phyloP scores from a whole-genome alignment of 1,140 invertebrate species.

The Leptoteleia sp. region DNA sequence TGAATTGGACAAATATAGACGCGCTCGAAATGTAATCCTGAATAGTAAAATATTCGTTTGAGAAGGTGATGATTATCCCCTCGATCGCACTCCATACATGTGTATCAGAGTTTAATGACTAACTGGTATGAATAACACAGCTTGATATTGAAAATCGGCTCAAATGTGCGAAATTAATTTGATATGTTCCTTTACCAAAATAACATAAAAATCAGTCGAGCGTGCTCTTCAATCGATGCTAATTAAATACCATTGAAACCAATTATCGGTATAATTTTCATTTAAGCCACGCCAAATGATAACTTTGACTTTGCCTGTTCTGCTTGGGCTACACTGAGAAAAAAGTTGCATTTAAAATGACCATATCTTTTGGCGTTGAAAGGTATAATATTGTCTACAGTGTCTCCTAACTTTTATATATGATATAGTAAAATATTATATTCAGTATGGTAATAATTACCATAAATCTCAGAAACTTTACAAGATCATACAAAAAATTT shows the following conservation, averaged over 20 bases:
- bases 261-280: background rate
- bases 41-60: constrained; percentile 3
- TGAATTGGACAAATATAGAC: background rate
- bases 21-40: background rate
- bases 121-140: background rate
- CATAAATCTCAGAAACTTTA: no score
- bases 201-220: background rate
- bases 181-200: background rate
- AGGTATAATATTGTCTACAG: no score
- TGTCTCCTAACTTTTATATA: no score
- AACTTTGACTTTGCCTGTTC: background rate
- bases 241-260: background rate
- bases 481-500: no score
- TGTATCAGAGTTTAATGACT: background rate
- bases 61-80: background rate
- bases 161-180: background rate
- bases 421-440: no score
- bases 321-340: no score
- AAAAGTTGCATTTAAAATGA: no score
- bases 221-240: background rate
- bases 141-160: background rate
- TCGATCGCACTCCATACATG: background rate
- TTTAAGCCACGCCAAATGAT: background rate
- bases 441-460: no score
- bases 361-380: no score